phyloP scores from a whole-genome alignment of 2,797 vertebrate genomes.

The Thalassophryne amazonica region DNA sequence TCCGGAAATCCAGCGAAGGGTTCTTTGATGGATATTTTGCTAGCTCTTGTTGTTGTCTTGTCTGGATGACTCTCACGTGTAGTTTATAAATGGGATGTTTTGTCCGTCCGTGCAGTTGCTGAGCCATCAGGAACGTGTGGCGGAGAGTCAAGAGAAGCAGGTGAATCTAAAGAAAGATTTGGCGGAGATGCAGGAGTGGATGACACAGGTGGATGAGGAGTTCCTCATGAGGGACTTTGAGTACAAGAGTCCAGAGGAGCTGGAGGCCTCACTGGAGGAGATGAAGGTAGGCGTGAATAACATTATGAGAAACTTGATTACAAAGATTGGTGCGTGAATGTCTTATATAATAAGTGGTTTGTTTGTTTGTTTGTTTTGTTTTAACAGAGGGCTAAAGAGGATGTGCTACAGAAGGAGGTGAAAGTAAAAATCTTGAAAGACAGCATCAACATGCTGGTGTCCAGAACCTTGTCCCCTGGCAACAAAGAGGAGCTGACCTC shows the following conservation, averaged over 20 bases:
- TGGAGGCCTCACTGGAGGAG: conserved; percentile 90
- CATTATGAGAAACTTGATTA: neutral
- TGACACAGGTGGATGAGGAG: conserved; percentile 94
- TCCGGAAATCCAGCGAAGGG: too few relatives aligned
- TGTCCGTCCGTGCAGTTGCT: conserved; percentile 75
- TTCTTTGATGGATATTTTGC: too few relatives aligned
- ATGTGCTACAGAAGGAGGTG: conserved; percentile 98
- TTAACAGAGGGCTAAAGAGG: conserved; percentile 92
- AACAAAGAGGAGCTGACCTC: conserved; percentile 78
- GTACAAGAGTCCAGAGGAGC: conserved; percentile 94
- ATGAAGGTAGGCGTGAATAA: conserved; percentile 85
- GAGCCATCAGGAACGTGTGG: conserved; percentile 82
- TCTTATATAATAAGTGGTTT: neutral
- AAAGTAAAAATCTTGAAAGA: conserved; percentile 97
- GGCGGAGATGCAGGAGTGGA: conserved; percentile 98
- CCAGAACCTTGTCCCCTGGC: conserved; percentile 74
- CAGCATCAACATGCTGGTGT: conserved; percentile 88
- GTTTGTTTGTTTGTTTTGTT: neutral
- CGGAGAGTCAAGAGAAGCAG: conserved; percentile 90
- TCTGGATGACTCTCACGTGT: neutral
- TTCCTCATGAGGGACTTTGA: conserved; percentile 97
- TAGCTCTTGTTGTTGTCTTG: too few relatives aligned
- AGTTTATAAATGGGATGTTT: neutral
- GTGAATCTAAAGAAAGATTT: conserved; percentile 94
- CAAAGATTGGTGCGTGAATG: neutral